Percentiles rank a stretch among this genome's conserved stretches.
phyloP scores from a whole-genome alignment of 2,797 vertebrate genomes.

The Gambusia yucatana region DNA sequence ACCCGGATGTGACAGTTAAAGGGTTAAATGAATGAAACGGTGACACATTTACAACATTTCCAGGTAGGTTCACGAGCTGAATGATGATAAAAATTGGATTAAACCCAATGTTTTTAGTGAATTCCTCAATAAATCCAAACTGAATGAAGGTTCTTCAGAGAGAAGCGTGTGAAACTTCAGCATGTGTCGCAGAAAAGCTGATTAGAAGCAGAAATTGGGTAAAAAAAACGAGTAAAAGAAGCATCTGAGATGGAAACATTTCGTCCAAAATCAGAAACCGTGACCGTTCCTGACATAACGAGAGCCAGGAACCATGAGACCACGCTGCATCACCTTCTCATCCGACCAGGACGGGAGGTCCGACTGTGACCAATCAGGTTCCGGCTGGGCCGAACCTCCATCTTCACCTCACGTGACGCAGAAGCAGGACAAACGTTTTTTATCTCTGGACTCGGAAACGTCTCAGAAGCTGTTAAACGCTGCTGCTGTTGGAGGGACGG shows the following conservation, averaged over 20 bases:
- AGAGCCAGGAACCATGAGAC: neutral
- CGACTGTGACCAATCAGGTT: neutral
- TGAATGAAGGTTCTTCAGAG: neutral
- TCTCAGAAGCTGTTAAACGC: conserved; percentile 5
- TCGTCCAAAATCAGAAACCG: neutral
- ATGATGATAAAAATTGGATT: neutral
- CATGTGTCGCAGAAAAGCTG: neutral
- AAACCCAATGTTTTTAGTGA: neutral
- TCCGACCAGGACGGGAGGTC: neutral
- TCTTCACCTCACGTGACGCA: neutral
- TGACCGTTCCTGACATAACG: neutral
- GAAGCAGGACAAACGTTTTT: neutral
- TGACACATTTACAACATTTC: neutral
- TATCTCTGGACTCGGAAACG: conserved; percentile 10
- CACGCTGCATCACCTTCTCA: neutral
- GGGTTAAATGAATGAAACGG: neutral
- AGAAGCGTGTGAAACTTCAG: neutral
- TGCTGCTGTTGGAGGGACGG: conserved; percentile 5
- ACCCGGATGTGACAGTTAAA: too few species aligned
- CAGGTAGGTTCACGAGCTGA: neutral
- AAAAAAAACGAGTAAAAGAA: neutral
- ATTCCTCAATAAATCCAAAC: neutral
- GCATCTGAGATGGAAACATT: neutral
- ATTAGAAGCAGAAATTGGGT: neutral
- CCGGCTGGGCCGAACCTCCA: neutral